A percentile compares a stretch with the other conserved stretches of the same genome.
phyloP scores from a whole-genome alignment of 2,888 invertebrate genomes.

The Eubasilissa splendida region DNA sequence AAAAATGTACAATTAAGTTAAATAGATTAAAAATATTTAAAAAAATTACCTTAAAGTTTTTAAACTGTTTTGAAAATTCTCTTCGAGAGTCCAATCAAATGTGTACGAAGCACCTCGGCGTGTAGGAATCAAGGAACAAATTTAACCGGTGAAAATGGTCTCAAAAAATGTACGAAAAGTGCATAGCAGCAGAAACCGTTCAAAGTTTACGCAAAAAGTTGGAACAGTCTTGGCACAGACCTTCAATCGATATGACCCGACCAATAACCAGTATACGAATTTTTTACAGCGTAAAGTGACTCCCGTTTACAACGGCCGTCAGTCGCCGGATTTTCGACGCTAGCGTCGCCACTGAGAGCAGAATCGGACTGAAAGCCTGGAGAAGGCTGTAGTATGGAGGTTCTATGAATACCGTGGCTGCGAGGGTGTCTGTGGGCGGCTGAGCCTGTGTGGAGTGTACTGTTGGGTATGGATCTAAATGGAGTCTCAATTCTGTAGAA shows the following conservation, averaged over 20 bases:
- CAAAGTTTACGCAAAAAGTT: no score
- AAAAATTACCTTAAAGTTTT: no score
- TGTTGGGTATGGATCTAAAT: conserved; percentile 33
- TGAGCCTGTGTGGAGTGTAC: not conserved
- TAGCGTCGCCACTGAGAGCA: conserved; percentile 22
- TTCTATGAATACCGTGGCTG: not conserved
- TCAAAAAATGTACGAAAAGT: no score
- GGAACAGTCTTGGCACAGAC: not conserved
- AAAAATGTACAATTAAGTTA: no score
- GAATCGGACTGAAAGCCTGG: conserved; percentile 28
- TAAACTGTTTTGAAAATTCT: no score
- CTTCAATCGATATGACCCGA: conserved; percentile 1
- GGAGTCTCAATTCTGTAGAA: conserved; percentile 37
- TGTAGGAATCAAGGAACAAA: no score
- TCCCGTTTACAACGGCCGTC: conserved; percentile 12
- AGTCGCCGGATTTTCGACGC: conserved; percentile 19
- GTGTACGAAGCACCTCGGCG: no score
- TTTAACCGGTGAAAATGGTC: no score
- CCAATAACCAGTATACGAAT: not conserved
- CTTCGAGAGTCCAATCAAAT: no score
- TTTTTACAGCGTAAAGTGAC: conserved; percentile 13
- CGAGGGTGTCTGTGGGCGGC: not conserved
- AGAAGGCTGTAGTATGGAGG: conserved; percentile 16
- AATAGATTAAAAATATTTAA: no score
- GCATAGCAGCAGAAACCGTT: no score